Evolutionary conservation across 2,888 invertebrate species (phyloP), one percentile per base, ranked within the genome.

Genomic region (Pheosia tremula): DNA sequence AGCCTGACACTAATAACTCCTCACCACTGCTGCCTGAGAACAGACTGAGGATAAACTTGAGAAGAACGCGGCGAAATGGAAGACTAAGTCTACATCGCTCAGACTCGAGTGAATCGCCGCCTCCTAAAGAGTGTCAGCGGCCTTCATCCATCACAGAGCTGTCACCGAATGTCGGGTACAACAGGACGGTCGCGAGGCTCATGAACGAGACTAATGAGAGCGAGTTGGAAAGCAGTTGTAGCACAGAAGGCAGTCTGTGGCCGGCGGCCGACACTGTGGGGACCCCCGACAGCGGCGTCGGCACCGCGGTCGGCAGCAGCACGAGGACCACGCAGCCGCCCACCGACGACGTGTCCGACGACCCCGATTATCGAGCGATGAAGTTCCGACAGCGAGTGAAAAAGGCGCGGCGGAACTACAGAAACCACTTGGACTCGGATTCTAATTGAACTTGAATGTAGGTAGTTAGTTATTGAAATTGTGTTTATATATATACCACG

Each of bases 351-450:
- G 86, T 84, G 0, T 92, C 93, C 0, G 92, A 91, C 59, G 93
- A 93, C 56, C 87, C 88, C 0, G 94, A 95, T 50, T 94, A 91
- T 74, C 93, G 92, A 64, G 91, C 93, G 7, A 81, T 93, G 56
- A 94, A 94, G 70, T 94, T 95, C 73, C 86, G 94, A 59, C 95
- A 95, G 66, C 92, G 95, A 53, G 93, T 95, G 50, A 95, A 95
- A 79, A 95, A 95, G 72, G 95, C 95, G 1, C 91, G 95, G 6
- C 89, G 95, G 63, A 95, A 95, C 82, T 95, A 95, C 82, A 93
- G 95, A 74, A 95, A 93, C 82, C 95, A 95, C 75, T 94, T 96
- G 84, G 95, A 96, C 68, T 95, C 96, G 0, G 96, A 96, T 81
- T 96, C 96, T 56, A 96, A 95, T 83, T 92, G 86, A 91, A 83